These are phyloP conservation scores for Axea sp. DNA, from an alignment of 2,888 invertebrate species.

Conservation along the genomic window DNA sequence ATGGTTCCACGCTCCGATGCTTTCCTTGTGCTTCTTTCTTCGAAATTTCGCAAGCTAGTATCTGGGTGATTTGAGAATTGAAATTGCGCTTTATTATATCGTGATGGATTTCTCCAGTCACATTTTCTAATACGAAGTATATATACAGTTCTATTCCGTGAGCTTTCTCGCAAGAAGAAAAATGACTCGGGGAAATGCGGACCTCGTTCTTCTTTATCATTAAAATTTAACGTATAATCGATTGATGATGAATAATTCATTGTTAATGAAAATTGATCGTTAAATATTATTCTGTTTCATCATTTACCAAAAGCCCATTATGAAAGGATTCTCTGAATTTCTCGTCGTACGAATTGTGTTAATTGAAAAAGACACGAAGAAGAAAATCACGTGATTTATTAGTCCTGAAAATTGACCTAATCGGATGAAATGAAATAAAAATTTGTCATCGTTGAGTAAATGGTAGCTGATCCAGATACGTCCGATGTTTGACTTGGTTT, in stretches of 20 bases:
- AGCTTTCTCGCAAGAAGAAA: not conserved
- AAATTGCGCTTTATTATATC: constrained; percentile 49
- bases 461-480: too few relatives aligned
- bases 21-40: constrained; percentile 42
- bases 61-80: constrained; percentile 32
- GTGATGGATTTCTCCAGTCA: constrained; percentile 12
- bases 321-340: too few relatives aligned
- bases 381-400: too few relatives aligned
- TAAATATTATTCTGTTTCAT: too few relatives aligned
- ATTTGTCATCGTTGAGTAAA: too few relatives aligned
- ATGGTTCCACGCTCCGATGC: constrained; percentile 30
- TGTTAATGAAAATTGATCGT: not conserved
- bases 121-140: constrained; percentile 10
- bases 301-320: too few relatives aligned
- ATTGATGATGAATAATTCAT: not conserved
- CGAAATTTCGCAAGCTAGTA: constrained; percentile 29
- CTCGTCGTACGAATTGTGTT: too few relatives aligned
- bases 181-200: not conserved
- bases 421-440: too few relatives aligned
- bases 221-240: not conserved
- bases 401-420: too few relatives aligned
- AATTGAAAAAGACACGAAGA: too few relatives aligned
- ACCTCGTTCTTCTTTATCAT: not conserved
- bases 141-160: constrained; percentile 8
- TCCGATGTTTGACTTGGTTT: too few relatives aligned